These are phyloP conservation scores for Nysson spinosus DNA, from an alignment of 2,888 invertebrate species.

Conservation along the genomic window DNA sequence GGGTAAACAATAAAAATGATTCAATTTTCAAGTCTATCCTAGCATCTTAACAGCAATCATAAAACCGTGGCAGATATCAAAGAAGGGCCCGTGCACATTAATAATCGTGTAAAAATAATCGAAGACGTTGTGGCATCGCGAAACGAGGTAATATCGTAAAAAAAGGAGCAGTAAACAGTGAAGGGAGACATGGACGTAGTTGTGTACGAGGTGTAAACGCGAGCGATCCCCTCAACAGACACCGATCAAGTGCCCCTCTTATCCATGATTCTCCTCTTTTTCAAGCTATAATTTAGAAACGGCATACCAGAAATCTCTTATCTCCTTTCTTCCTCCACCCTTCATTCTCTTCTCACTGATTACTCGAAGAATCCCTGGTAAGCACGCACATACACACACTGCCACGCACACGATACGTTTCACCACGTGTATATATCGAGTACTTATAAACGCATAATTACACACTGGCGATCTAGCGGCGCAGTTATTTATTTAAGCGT, in stretches of 20 bases:
- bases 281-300: slow-evolving; percentile 55
- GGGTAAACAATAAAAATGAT: too few species aligned
- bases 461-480: slow-evolving; percentile 32
- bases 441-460: slow-evolving; percentile 42
- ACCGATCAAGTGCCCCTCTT: slow-evolving; percentile 26
- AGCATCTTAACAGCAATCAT: too few species aligned
- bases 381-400: slow-evolving; percentile 21
- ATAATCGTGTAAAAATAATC: too few species aligned
- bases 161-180: too few species aligned
- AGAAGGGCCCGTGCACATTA: too few species aligned
- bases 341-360: slow-evolving; percentile 36
- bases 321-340: slow-evolving; percentile 26
- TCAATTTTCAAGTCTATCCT: too few species aligned
- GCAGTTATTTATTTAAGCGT: slow-evolving; percentile 60
- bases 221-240: not conserved
- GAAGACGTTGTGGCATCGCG: too few species aligned
- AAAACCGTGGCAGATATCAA: too few species aligned
- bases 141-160: too few species aligned
- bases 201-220: not conserved
- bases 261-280: slow-evolving; percentile 46
- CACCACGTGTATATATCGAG: not conserved
- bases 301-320: slow-evolving; percentile 46
- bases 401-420: slow-evolving; percentile 8
- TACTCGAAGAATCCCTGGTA: slow-evolving; percentile 50
- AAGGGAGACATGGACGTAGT: too few species aligned